Percentiles rank a stretch among this genome's conserved stretches.
These are phyloP conservation scores for Hydrocynus forskahlii DNA, from an alignment of 2,797 vertebrate genomes.

Conservation along the genomic window DNA sequence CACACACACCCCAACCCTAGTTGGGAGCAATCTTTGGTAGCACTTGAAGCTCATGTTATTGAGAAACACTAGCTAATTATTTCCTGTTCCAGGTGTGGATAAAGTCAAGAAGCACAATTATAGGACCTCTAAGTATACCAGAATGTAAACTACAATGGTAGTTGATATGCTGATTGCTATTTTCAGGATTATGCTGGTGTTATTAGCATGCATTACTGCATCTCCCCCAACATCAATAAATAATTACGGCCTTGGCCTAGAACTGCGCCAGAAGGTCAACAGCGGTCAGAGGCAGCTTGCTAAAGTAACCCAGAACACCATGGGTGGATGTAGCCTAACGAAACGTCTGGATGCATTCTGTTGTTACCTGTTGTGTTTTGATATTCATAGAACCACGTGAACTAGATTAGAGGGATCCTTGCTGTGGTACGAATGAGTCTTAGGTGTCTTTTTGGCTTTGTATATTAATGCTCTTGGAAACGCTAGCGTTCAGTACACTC, in stretches of 20 bases:
- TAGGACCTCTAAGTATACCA: background rate
- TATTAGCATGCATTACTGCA: background rate
- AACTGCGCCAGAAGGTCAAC: background rate
- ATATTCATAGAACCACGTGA: constrained; percentile 73
- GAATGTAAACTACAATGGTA: too few species aligned
- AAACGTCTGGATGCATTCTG: constrained; percentile 71
- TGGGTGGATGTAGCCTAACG: constrained; percentile 64
- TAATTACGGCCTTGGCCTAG: background rate
- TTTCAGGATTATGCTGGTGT: background rate
- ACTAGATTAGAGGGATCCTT: constrained; percentile 65
- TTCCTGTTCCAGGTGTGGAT: background rate
- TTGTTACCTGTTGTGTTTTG: constrained; percentile 75
- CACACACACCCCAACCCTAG: too few species aligned
- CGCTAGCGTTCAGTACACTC: constrained; percentile 71
- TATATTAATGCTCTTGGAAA: constrained; percentile 73
- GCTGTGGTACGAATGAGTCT: constrained; percentile 67
- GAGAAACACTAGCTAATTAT: background rate
- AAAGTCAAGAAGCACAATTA: background rate
- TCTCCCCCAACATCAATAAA: background rate
- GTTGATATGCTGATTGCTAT: too few species aligned
- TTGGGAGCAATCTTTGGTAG: too few species aligned
- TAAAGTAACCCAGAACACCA: constrained; percentile 7
- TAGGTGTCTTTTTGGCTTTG: constrained; percentile 70
- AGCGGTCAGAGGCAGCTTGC: constrained; percentile 36
- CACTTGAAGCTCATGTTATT: background rate